These are phyloP conservation scores for Meloidogyne floridensis DNA, from an alignment of 1,140 invertebrate genomes.

Conservation along the genomic window DNA sequence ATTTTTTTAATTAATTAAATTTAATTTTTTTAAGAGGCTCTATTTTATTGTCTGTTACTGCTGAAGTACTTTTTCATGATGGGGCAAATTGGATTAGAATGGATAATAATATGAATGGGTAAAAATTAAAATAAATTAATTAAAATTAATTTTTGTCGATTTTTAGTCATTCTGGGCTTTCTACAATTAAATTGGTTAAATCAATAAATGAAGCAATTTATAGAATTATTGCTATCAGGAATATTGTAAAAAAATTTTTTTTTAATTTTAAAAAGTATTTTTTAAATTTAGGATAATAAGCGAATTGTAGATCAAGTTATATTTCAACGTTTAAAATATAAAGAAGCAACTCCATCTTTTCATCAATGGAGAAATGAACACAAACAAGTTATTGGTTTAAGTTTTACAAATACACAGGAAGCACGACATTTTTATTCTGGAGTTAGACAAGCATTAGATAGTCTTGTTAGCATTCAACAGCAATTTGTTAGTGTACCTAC, in stretches of 20 bases:
- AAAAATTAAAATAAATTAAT: background rate
- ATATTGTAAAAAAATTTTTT: conserved; percentile 1
- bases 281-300: conserved; percentile 15
- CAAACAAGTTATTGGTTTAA: conserved; percentile 27
- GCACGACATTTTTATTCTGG: conserved; percentile 4
- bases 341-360: conserved; percentile 30
- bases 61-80: conserved; percentile 25
- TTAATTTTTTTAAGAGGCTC: conserved; percentile 6
- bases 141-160: background rate
- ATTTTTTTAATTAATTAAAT: conserved; percentile 2
- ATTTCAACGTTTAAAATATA: conserved; percentile 25
- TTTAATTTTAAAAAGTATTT: background rate
- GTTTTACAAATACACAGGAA: conserved; percentile 20
- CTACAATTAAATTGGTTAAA: conserved; percentile 19
- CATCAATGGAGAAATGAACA: conserved; percentile 30
- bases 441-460: conserved; percentile 11
- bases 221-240: conserved; percentile 26
- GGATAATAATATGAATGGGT: conserved; percentile 6
- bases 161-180: conserved; percentile 15
- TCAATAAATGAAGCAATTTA: conserved; percentile 11
- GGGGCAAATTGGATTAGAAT: conserved; percentile 23
- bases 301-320: conserved; percentile 19
- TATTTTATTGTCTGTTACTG: conserved; percentile 16
- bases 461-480: background rate
- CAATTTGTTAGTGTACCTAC: background rate